Evolutionary conservation across 1,140 invertebrate species (phyloP).

Genomic region (Plectrocnemia conspersa): DNA sequence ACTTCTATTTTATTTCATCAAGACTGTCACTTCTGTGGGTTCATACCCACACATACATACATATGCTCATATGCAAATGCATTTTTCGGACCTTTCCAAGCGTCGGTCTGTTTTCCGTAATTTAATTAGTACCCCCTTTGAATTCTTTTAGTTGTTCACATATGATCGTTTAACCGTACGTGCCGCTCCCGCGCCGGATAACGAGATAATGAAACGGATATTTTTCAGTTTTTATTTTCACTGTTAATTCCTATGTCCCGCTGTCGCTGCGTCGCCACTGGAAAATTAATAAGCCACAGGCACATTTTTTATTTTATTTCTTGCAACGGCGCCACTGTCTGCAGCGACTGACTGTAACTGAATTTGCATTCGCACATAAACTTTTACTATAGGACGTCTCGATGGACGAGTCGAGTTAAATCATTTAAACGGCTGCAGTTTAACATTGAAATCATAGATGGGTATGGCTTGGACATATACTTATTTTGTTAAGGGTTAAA

Average conservation of each 20-base stretch:
- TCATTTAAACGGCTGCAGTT: slow-evolving; percentile 12
- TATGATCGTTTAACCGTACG: too few species aligned
- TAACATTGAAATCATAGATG: slow-evolving; percentile 5
- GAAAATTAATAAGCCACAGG: slow-evolving; percentile 30
- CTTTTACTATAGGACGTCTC: slow-evolving; percentile 21
- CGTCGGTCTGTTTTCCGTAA: too few species aligned
- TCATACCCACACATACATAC: too few species aligned
- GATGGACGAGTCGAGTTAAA: not conserved
- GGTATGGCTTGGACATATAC: not conserved
- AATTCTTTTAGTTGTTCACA: too few species aligned
- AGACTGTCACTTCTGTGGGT: too few species aligned
- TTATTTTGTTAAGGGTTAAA: not conserved
- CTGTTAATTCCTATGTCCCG: slow-evolving; percentile 5
- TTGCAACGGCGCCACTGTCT: slow-evolving; percentile 29
- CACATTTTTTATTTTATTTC: slow-evolving; percentile 17
- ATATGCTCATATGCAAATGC: too few species aligned
- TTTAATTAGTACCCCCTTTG: too few species aligned
- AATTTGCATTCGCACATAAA: slow-evolving; percentile 31
- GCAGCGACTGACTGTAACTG: slow-evolving; percentile 34
- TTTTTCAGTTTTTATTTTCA: not conserved
- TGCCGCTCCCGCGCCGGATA: too few species aligned
- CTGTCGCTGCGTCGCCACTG: slow-evolving; percentile 10
- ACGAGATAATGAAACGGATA: too few species aligned
- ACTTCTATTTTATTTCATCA: too few species aligned
- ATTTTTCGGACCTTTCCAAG: too few species aligned